A percentile compares a stretch with the other conserved stretches of the same genome.
Conservation (phyloP, 2,797 vertebrate genomes). For the Pempheris klunzingeri region DNA sequence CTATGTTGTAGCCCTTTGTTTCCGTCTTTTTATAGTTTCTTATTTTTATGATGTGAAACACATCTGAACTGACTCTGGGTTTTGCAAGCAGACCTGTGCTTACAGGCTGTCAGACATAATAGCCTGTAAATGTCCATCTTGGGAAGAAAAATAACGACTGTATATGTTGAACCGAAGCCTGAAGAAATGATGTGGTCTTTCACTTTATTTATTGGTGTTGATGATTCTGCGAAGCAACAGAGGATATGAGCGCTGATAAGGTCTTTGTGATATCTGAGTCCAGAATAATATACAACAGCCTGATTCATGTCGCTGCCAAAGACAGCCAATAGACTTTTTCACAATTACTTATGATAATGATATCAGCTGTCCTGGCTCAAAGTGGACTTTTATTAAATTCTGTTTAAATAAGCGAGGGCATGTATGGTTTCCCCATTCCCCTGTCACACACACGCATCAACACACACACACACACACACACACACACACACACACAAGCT, state of each 20-base stretch:
- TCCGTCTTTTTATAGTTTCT: neutral
- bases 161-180: constrained; percentile 54
- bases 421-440: neutral
- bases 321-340: constrained; percentile 42
- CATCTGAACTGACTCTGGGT: neutral
- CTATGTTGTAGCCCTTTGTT: neutral
- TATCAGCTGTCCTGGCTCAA: constrained; percentile 28
- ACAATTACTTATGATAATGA: constrained; percentile 44
- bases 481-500: neutral
- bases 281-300: constrained; percentile 71
- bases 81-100: neutral
- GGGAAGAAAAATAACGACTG: constrained; percentile 32
- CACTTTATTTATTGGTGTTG: constrained; percentile 73
- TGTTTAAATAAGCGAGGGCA: constrained; percentile 13
- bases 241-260: constrained; percentile 68
- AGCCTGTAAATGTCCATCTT: constrained; percentile 35
- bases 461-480: constrained; percentile 9
- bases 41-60: neutral
- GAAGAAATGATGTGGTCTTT: constrained; percentile 54
- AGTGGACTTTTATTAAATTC: constrained; percentile 38
- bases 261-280: constrained; percentile 66
- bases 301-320: constrained; percentile 70
- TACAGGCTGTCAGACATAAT: constrained; percentile 22
- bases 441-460: neutral
- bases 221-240: constrained; percentile 56